Evolutionary conservation across 37 sponge, comb jelly and placozoan genomes (phyloP).

Genomic region (Tethya wilhelma): DNA sequence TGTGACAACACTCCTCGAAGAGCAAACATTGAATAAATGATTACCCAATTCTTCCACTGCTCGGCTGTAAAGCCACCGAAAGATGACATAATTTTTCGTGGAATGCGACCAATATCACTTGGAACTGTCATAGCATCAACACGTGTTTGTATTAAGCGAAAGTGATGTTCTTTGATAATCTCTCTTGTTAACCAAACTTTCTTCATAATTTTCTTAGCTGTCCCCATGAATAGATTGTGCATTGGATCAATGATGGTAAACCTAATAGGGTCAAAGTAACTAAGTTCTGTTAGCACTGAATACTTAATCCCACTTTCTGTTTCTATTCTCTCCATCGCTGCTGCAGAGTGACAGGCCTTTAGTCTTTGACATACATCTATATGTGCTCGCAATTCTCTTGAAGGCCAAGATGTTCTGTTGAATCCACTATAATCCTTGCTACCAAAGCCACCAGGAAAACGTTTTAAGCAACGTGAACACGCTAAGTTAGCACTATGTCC

Average conservation of each 20-base stretch:
- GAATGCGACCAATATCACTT: not conserved
- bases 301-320: conserved; percentile 5
- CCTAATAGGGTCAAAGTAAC: conserved; percentile 12
- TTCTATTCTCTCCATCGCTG: not conserved
- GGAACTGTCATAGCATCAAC: conserved; percentile 1
- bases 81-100: not conserved
- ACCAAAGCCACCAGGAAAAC: conserved; percentile 17
- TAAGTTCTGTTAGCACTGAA: conserved; percentile 2
- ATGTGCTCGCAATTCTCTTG: not conserved
- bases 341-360: not conserved
- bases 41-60: not conserved
- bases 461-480: conserved; percentile 19
- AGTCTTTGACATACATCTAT: not conserved
- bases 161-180: not conserved
- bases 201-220: not conserved
- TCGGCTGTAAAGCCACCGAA: not conserved
- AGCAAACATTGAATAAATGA: not conserved
- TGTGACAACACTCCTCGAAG: conserved; percentile 7
- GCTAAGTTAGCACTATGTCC: conserved; percentile 13
- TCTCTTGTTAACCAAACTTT: not conserved
- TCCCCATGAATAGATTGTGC: conserved; percentile 29
- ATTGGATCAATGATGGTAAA: conserved; percentile 4
- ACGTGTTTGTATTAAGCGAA: not conserved
- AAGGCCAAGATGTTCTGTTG: conserved; percentile 14
- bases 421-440: conserved; percentile 23